Conservation (phyloP, 2,888 invertebrate species). For the Polyommatus icarus region DNA sequence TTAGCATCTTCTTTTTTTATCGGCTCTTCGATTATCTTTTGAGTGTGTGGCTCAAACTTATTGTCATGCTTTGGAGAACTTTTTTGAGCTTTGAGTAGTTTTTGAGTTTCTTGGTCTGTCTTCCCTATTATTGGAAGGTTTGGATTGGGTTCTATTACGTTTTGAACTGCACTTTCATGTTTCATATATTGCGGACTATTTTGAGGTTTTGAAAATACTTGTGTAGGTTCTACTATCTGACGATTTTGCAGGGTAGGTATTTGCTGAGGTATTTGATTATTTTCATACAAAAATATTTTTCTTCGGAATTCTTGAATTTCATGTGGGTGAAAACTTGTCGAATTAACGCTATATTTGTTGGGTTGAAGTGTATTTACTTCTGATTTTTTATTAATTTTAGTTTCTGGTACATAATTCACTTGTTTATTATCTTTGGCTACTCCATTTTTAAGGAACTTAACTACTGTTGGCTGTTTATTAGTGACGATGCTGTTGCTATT, state of each 20-base stretch:
- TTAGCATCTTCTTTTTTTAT: not conserved
- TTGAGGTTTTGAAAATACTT: not conserved
- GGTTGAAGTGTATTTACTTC: not conserved
- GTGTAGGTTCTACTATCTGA: not conserved
- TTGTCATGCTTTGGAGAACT: not conserved
- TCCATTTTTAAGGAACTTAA: not conserved
- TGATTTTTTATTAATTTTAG: not conserved
- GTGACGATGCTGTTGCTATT: not conserved
- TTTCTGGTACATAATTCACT: not conserved
- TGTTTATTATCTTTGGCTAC: not conserved
- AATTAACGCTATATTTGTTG: not conserved
- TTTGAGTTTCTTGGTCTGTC: not conserved
- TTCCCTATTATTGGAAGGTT: not conserved
- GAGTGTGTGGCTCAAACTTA: not conserved
- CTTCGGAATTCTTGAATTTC: not conserved
- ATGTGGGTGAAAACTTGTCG: not conserved
- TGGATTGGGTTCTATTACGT: not conserved
- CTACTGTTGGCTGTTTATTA: not conserved
- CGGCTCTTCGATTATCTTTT: not conserved
- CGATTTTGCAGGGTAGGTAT: constrained; percentile 9
- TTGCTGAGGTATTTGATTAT: not conserved
- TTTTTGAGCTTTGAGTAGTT: not conserved
- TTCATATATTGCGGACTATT: not conserved
- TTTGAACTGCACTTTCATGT: not conserved
- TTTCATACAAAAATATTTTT: not conserved